phyloP scores from a whole-genome alignment of 2,113 vertebrate genomes.

The Tychaedon coryphoeus region DNA sequence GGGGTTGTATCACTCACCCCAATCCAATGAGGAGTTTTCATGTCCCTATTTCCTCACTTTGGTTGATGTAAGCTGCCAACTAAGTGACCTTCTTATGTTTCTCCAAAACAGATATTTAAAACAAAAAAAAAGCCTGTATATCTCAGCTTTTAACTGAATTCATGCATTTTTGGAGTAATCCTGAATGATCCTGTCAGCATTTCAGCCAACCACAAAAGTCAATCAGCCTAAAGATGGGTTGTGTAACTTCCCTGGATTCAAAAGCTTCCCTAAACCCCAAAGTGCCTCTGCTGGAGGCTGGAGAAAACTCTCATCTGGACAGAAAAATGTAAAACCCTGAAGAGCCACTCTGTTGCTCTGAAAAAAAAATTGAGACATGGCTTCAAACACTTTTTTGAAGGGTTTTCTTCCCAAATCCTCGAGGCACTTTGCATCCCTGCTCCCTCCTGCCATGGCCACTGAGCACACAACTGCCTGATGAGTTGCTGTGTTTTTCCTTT shows the following conservation, averaged over 20 bases:
- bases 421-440: background rate
- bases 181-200: slow-evolving; percentile 37
- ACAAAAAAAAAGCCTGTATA: background rate
- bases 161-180: background rate
- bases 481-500: background rate
- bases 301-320: slow-evolving; percentile 60
- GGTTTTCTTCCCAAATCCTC: background rate
- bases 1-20: background rate
- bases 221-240: background rate
- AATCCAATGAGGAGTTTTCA: background rate
- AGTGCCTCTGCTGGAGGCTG: background rate
- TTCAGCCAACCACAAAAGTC: slow-evolving; percentile 34
- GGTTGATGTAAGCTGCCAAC: slow-evolving; percentile 19
- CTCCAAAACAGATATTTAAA: background rate
- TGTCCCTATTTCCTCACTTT: slow-evolving; percentile 15
- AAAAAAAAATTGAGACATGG: background rate
- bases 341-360: slow-evolving; percentile 40
- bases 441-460: background rate
- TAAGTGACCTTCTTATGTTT: slow-evolving; percentile 2
- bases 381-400: background rate
- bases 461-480: background rate
- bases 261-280: background rate
- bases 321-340: slow-evolving; percentile 53
- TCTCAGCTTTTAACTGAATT: slow-evolving; percentile 2
- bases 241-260: background rate